Conservation (phyloP, 2,797 vertebrate species). For the Lepilemur ruficaudatus region DNA sequence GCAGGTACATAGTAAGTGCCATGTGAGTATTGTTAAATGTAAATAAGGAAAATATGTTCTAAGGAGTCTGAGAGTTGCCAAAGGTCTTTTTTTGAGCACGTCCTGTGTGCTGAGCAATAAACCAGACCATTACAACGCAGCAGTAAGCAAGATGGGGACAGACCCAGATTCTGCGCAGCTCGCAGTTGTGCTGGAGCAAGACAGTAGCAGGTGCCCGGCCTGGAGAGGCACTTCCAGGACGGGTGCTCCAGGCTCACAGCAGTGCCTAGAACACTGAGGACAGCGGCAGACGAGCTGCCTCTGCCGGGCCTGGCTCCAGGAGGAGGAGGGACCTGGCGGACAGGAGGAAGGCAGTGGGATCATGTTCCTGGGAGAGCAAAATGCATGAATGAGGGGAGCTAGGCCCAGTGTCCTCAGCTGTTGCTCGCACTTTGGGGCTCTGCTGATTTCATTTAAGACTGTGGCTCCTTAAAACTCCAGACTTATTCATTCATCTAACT, state of each 20-base stretch:
- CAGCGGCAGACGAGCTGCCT: background rate
- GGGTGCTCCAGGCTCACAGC: rapidly evolving
- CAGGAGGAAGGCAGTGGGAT: background rate
- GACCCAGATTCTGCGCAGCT: background rate
- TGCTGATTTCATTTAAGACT: background rate
- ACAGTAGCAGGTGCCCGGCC: background rate
- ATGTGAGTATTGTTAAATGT: background rate
- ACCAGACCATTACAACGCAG: background rate
- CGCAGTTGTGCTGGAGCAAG: background rate
- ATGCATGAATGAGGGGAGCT: background rate
- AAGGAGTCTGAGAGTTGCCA: background rate
- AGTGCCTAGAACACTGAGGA: background rate
- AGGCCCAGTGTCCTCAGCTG: rapidly evolving
- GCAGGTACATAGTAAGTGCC: background rate
- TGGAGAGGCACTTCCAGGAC: background rate
- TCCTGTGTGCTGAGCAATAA: background rate
- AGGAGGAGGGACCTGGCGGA: background rate
- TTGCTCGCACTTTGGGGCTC: background rate
- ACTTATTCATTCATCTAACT: background rate
- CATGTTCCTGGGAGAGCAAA: background rate
- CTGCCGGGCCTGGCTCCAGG: background rate
- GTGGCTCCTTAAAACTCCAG: background rate
- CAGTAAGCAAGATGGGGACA: background rate
- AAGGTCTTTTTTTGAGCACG: background rate
- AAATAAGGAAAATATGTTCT: background rate